Evolutionary conservation across 2,113 vertebrate genomes (phyloP), one percentile per base, ranked within the genome.

Genomic region (Mobula birostris): DNA sequence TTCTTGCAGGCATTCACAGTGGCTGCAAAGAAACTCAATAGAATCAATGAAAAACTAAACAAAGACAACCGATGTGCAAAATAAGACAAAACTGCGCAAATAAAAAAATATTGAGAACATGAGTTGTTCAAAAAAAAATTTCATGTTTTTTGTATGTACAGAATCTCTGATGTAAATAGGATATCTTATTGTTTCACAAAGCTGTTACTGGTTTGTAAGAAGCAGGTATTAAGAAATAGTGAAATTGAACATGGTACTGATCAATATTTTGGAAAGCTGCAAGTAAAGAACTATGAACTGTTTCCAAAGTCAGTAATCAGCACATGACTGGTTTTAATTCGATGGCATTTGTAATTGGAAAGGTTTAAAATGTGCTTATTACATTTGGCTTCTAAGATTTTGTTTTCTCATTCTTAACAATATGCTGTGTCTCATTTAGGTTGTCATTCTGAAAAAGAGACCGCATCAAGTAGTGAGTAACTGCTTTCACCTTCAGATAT

Each of bases 391-490:
- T 93, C 40, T 1, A 72, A 93, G 66, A 56, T 74, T 68, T 74
- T 93, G 91, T 15, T 66, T 93, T n/a, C 72, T 93, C 90, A 93
- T 93, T 93, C 70, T 93, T 70, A 93, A 93, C 91, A 74, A 56
- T 74, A 70, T 74, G 48, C 91, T 74, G 70, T 93, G 15, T 93
- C 91, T 48, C 68, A 93, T 93, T 76, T 93, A 76, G 91, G 91
- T 93, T 93, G 70, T 93, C 91, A 93, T 93, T 93, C 70, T 93
- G 91, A 93, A 93, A 93, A 92, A 93, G 36, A 70, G 24, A 72
- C 91, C 24, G 11, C 91, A 76, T 36, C 91, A 74, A 93, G 91
- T 93, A 93, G 91, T 93, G 91, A 93, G 91, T 93, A 93, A 93
- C 70, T 93, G 66, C 91, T 93, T 93, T 93, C 91, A 56, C 36